Evolutionary conservation across 2,113 vertebrate species (phyloP), one percentile per base, ranked within the genome.

Genomic region (Erinaceus europaeus): DNA sequence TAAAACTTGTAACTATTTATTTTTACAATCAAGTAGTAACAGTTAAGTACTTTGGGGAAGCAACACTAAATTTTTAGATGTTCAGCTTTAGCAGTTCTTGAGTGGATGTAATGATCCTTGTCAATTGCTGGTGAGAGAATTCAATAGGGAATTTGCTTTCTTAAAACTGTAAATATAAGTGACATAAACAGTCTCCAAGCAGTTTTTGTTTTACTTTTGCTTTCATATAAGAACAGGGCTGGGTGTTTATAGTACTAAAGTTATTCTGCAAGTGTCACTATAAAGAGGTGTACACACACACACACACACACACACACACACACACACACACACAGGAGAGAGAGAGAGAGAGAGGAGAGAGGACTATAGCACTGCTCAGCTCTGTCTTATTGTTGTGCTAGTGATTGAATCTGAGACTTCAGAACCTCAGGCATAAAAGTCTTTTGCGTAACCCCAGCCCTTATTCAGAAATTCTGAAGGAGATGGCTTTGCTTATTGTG

Each of bases 101-200:
- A 52, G 29, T 57, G 83, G 75, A n/a, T 9, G 44, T 59, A 87
- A 72, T 78, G 81, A 78, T 57, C 50, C 21, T n/a, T 84, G 61
- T 61, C 48, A 53, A 55, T 50, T 55, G 62, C 68, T 78, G 8
- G 44, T 83, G 50, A 88, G 79, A 82, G 18, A 82, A 65, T 86
- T 83, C 67, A 75, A n/a, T 20, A 64, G 40, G n/a, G 20, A 18
- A 48, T 83, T 89, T 89, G 79, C 81, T 46, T 48, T 20, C 65
- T 90, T 92, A 61, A 88, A 82, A 78, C 44, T 17, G 44, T 65
- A 65, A 83, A 68, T 52, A 53, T 34, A 44, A 17, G 9, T 55
- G 20, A 2, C 59, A 52, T 64, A 93, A 78, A n/a, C 27, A 53
- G 21, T 29, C 34, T 72, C 11, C 18, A 21, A 77, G 2, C n/a